Base-by-base conservation (phyloP, 2,113 vertebrate genomes). In the Dermatemys mawii region DNA sequence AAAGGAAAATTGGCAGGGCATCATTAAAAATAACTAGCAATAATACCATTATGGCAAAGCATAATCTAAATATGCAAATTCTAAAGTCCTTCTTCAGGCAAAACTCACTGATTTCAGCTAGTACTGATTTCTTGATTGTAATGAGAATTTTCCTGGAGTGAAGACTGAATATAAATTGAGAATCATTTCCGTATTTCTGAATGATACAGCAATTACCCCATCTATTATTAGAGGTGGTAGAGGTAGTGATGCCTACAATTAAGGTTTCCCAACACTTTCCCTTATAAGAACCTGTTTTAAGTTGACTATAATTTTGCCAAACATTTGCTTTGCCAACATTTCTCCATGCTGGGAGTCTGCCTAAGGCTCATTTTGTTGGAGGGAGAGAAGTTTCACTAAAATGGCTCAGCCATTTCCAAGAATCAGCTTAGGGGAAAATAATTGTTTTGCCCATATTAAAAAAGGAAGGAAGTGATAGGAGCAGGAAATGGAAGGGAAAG, bases 21-120 rank as follows among this genome's bases (percentile, higher is more conserved):
- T 92, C 57, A 67, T 54, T 93, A 89, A 75, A 93, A 95, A 94
- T 48, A 93, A 93, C 19, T 78, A 54, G 50, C 13, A 38, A 81
- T 54, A 55, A 27, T 19, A 16, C 75, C 27, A 60, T 44, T 84
- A 41, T 93, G 93, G 79, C 41, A 84, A 94, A 95, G 41, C 83
- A 11, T 63, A 54, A 80, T 82, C 57, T 79, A 94, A 94, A 76
- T 78, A 93, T 93, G 93, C 51, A 88, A 92, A 85, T 78, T 57
- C 54, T 78, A 83, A 91, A 60, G 78, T 54, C 5, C 1, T 29
- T 79, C 70, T 75, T 75, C 70, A 26, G 70, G 79, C 26, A 87
- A 94, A 90, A 83, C 60, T 17, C 60, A 78, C 86, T 90, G 57
- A 78, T 96, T 95, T 92, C 79, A 87, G 49, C 86, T 91, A 92